phyloP scores from a whole-genome alignment of 2,888 invertebrate genomes.

The Junonia oenone region DNA sequence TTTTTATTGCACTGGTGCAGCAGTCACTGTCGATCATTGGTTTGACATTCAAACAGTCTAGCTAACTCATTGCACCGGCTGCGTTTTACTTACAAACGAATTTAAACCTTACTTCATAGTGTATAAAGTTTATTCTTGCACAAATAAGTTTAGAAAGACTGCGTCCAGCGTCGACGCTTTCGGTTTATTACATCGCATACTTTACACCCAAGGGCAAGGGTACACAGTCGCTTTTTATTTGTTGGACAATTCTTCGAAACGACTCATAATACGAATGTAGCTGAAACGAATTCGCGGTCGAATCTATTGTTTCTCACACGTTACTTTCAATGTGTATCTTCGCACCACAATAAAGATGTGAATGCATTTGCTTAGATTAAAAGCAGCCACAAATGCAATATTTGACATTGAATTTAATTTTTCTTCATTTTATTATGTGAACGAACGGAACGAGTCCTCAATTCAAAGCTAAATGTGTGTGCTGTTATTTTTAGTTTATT shows the following conservation, averaged over 20 bases:
- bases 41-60: slow-evolving; percentile 78
- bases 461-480: not conserved
- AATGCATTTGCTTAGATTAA: slow-evolving; percentile 44
- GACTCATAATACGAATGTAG: slow-evolving; percentile 33
- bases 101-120: slow-evolving; percentile 22
- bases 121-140: not conserved
- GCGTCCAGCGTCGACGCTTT: slow-evolving; percentile 37
- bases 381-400: slow-evolving; percentile 40
- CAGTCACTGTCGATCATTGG: slow-evolving; percentile 72
- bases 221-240: slow-evolving; percentile 54
- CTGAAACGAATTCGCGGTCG: slow-evolving; percentile 45
- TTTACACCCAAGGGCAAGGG: slow-evolving; percentile 71
- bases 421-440: slow-evolving; percentile 10
- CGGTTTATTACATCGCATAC: slow-evolving; percentile 57
- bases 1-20: slow-evolving; percentile 71
- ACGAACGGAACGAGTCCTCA: not conserved
- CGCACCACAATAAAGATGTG: slow-evolving; percentile 35
- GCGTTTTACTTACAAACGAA: slow-evolving; percentile 30
- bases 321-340: slow-evolving; percentile 39
- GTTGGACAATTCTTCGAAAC: slow-evolving; percentile 54
- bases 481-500: slow-evolving; percentile 6
- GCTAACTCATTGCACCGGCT: slow-evolving; percentile 68
- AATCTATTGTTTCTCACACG: slow-evolving; percentile 49
- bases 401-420: slow-evolving; percentile 17
- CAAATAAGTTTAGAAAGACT: not conserved